phyloP scores from a whole-genome alignment of 2,888 invertebrate genomes.

The Thera britannica region DNA sequence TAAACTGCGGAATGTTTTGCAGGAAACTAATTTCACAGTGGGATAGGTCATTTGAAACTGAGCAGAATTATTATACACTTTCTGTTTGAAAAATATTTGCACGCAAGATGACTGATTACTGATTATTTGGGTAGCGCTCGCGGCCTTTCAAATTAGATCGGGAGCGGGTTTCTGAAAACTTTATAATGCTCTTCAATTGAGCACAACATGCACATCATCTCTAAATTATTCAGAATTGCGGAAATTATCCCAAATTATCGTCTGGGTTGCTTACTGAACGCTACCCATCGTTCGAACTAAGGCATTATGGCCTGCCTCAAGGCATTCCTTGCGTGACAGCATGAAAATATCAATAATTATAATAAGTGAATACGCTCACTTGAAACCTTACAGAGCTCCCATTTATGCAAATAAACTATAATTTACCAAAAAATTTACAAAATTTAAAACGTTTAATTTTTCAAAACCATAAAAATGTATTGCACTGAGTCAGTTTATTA shows the following conservation, averaged over 20 bases:
- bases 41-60: slow-evolving; percentile 33
- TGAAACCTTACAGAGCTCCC: slow-evolving; percentile 52
- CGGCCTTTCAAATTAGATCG: slow-evolving; percentile 48
- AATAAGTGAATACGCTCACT: slow-evolving; percentile 62
- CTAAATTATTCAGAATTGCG: slow-evolving; percentile 78
- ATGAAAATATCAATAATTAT: slow-evolving; percentile 74
- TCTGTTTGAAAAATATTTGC: slow-evolving; percentile 24
- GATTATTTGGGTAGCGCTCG: slow-evolving; percentile 52
- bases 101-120: slow-evolving; percentile 33
- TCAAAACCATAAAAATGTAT: slow-evolving; percentile 20
- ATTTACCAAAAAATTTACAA: slow-evolving; percentile 47
- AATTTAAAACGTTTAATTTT: slow-evolving; percentile 23
- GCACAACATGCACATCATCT: slow-evolving; percentile 74
- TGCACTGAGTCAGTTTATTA: slow-evolving; percentile 20
- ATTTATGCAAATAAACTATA: slow-evolving; percentile 59
- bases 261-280: slow-evolving; percentile 63
- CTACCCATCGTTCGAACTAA: slow-evolving; percentile 63
- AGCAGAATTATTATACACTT: slow-evolving; percentile 18
- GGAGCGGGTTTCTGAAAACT: slow-evolving; percentile 59
- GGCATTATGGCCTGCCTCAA: slow-evolving; percentile 63
- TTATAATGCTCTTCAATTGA: slow-evolving; percentile 63
- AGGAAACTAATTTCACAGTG: slow-evolving; percentile 25
- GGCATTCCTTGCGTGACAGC: slow-evolving; percentile 73
- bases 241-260: slow-evolving; percentile 82
- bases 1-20: slow-evolving; percentile 10